phyloP scores from a whole-genome alignment of 2,888 invertebrate genomes.

The Marasmarcha lunaedactyla region DNA sequence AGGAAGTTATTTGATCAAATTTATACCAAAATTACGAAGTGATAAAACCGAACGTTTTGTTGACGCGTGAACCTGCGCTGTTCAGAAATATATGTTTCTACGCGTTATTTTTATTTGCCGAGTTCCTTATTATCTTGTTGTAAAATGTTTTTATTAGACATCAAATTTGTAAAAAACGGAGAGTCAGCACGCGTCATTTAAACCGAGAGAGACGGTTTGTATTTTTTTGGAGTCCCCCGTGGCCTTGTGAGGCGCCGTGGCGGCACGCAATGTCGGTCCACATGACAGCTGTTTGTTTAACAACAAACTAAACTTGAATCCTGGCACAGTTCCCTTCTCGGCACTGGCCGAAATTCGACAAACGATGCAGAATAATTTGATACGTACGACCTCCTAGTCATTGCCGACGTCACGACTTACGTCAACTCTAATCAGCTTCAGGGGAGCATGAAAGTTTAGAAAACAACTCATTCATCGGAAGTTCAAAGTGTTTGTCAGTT shows the following conservation, averaged over 20 bases:
- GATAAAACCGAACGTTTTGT: no score
- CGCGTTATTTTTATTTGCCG: no score
- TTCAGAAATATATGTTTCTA: no score
- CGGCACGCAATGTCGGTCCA: conserved; percentile 37
- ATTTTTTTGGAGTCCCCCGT: conserved; percentile 31
- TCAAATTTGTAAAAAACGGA: conserved; percentile 21
- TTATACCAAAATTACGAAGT: no score
- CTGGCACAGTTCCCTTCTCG: conserved; percentile 1
- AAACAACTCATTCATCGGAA: conserved; percentile 2
- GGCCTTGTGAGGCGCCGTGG: conserved; percentile 44
- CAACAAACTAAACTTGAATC: conserved; percentile 32
- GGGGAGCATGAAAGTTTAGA: no score
- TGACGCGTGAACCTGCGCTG: no score
- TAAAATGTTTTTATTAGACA: conserved; percentile 8
- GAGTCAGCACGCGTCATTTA: conserved; percentile 12
- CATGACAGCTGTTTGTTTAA: conserved; percentile 49
- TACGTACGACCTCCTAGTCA: no score
- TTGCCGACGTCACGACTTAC: no score
- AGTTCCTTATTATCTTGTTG: background rate
- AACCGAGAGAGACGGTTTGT: conserved; percentile 16
- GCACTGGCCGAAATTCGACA: background rate
- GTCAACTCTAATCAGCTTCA: no score
- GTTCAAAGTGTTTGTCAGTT: conserved; percentile 1
- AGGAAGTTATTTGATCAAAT: no score
- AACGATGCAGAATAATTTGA: no score